Evolutionary conservation across 2,888 invertebrate species (phyloP).

Genomic region (Endomychus coccineus): DNA sequence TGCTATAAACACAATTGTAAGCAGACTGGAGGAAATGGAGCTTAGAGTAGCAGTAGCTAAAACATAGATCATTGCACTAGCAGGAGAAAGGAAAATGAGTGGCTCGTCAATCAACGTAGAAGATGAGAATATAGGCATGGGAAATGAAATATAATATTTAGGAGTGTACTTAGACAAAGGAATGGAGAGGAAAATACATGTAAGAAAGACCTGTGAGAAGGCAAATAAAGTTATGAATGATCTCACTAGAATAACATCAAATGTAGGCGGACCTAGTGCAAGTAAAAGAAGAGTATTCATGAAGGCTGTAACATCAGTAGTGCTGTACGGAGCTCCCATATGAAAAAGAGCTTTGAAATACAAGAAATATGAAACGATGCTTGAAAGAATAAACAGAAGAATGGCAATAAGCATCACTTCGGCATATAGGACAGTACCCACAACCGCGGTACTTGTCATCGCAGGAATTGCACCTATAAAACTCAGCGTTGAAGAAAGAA

Average conservation of each 20-base stretch:
- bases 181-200: neutral
- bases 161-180: neutral
- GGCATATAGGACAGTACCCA: too few species aligned
- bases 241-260: neutral
- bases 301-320: too few species aligned
- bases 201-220: neutral
- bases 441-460: neutral
- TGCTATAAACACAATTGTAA: neutral
- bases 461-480: neutral
- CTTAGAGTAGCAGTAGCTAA: neutral
- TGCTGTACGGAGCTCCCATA: slow-evolving; percentile 1
- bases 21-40: neutral
- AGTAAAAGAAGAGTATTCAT: too few species aligned
- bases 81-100: neutral
- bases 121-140: neutral
- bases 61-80: neutral
- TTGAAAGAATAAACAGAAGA: slow-evolving; percentile 1
- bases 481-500: neutral
- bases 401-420: too few species aligned
- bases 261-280: too few species aligned
- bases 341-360: neutral
- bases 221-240: too few species aligned
- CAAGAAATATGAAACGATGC: neutral
- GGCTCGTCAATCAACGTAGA: neutral
- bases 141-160: neutral